Evolutionary conservation across 2,888 invertebrate genomes (phyloP).

Genomic region (Amorpha juglandis): DNA sequence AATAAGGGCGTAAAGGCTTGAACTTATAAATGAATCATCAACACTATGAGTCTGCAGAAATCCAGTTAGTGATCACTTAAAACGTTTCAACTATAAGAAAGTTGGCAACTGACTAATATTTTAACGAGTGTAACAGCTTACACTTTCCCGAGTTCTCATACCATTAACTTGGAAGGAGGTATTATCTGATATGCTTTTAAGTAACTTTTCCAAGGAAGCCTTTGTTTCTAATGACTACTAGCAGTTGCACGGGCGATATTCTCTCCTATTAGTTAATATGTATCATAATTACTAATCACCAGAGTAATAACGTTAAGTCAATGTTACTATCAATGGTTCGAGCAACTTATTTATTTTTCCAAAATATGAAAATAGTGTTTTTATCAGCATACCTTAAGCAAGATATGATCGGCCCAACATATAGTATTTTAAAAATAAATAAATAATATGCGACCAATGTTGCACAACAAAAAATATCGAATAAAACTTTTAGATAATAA

Average conservation of each 20-base stretch:
- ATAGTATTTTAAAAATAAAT: too few relatives aligned
- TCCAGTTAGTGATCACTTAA: background rate
- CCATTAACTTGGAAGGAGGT: slow-evolving; percentile 8
- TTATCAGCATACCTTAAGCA: too few relatives aligned
- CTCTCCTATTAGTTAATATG: background rate
- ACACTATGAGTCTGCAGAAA: background rate
- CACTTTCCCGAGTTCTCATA: slow-evolving; percentile 20
- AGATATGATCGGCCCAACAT: too few relatives aligned
- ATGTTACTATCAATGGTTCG: too few relatives aligned
- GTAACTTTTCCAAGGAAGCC: slow-evolving; percentile 23
- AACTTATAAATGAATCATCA: too few relatives aligned
- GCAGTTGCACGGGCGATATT: slow-evolving; percentile 5
- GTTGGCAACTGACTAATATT: slow-evolving; percentile 7
- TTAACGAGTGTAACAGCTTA: background rate
- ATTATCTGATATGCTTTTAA: slow-evolving; percentile 18
- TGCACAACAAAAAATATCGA: too few relatives aligned
- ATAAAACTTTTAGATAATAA: too few relatives aligned
- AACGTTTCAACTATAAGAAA: background rate
- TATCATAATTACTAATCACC: background rate
- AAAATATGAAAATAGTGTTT: too few relatives aligned
- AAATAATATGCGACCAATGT: too few relatives aligned
- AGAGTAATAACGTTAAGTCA: too few relatives aligned
- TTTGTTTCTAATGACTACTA: slow-evolving; percentile 22
- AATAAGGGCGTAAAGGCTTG: too few relatives aligned
- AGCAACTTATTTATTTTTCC: too few relatives aligned